Conservation (phyloP, 2,113 vertebrate species). For the Pelusios castaneus region DNA sequence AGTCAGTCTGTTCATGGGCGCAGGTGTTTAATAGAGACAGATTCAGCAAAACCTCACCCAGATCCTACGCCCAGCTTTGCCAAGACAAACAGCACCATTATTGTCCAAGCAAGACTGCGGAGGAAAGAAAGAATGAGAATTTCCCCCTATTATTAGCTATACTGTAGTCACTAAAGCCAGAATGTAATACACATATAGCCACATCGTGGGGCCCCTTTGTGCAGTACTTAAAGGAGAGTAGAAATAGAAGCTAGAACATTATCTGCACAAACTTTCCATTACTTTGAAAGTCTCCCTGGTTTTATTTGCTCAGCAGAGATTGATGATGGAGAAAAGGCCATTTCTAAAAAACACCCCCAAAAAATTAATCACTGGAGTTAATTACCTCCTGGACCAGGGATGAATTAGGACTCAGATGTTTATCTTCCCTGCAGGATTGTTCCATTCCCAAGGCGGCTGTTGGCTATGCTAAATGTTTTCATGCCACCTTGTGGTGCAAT, state of each 20-base stretch:
- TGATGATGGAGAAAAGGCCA: neutral
- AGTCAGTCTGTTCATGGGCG: neutral
- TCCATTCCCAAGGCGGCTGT: neutral
- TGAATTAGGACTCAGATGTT: neutral
- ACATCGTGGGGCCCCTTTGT: neutral
- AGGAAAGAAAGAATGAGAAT: neutral
- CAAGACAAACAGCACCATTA: neutral
- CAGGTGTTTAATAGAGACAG: neutral
- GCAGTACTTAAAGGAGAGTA: neutral
- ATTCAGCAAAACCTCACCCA: neutral
- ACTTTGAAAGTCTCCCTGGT: neutral
- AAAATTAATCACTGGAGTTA: neutral
- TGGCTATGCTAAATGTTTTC: neutral
- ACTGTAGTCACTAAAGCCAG: neutral
- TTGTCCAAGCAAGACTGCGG: neutral
- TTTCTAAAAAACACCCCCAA: neutral
- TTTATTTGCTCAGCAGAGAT: neutral
- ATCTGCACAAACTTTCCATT: neutral
- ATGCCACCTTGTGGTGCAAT: conserved; percentile 53
- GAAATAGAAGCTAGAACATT: neutral
- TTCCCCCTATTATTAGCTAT: neutral
- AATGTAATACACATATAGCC: neutral
- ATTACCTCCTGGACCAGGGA: neutral
- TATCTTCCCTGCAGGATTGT: accelerated
- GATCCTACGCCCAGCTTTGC: neutral